These are phyloP conservation scores for Barypeithes pellucidus DNA, from an alignment of 2,888 invertebrate species.

Conservation along the genomic window DNA sequence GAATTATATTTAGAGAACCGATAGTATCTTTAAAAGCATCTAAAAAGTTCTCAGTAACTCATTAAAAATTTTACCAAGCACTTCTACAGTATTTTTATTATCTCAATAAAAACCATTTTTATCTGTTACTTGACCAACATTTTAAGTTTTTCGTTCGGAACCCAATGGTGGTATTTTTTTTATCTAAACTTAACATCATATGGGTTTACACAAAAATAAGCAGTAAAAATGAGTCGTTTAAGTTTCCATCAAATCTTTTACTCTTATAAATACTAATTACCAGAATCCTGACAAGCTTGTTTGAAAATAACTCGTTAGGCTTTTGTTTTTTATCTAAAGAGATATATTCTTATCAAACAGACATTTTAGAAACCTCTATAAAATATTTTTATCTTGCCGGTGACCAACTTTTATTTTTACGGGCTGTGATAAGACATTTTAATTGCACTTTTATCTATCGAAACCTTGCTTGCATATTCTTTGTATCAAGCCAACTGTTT, in stretches of 20 bases:
- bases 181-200: too few species aligned
- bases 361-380: constrained; percentile 20
- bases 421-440: constrained; percentile 28
- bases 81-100: neutral
- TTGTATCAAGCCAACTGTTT: constrained; percentile 26
- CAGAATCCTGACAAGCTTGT: too few species aligned
- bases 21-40: neutral
- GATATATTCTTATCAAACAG: constrained; percentile 1
- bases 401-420: constrained; percentile 36
- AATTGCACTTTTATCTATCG: constrained; percentile 30
- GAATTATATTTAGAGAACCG: too few species aligned
- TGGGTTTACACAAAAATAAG: too few species aligned
- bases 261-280: too few species aligned
- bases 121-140: too few species aligned
- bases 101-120: neutral
- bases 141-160: too few species aligned
- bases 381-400: constrained; percentile 31
- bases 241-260: too few species aligned
- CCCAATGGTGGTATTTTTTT: too few species aligned
- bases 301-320: too few species aligned
- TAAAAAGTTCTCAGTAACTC: neutral
- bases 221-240: too few species aligned
- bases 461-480: constrained; percentile 16
- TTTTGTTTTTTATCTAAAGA: neutral
- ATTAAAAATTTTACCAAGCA: constrained; percentile 1